These are phyloP conservation scores for Phaonia tiefii DNA, from an alignment of 2,888 invertebrate species.

Conservation along the genomic window DNA sequence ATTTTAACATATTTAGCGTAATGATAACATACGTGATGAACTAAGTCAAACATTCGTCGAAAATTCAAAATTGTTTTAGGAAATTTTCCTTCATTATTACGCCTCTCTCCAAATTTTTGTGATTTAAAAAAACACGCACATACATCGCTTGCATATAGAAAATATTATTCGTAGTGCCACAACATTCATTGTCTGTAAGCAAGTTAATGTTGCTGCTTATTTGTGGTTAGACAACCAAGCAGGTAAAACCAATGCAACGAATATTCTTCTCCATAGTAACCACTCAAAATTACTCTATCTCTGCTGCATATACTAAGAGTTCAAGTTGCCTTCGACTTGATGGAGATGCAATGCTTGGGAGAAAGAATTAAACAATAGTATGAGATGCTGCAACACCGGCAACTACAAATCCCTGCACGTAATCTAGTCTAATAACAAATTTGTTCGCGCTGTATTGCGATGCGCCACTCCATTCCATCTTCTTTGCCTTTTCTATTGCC, in stretches of 20 bases:
- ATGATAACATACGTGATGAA: too few relatives aligned
- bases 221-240: conserved; percentile 7
- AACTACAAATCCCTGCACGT: conserved; percentile 71
- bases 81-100: too few relatives aligned
- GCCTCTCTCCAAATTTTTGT: too few relatives aligned
- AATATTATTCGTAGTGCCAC: conserved; percentile 62
- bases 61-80: too few relatives aligned
- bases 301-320: conserved; percentile 19
- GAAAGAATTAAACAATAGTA: neutral
- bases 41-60: too few relatives aligned
- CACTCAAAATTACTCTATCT: neutral
- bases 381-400: conserved; percentile 36
- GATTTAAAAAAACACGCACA: neutral
- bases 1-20: too few relatives aligned
- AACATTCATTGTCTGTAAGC: conserved; percentile 63
- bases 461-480: neutral
- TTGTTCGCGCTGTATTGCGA: conserved; percentile 67
- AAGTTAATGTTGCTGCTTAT: conserved; percentile 54
- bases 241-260: conserved; percentile 20
- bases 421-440: conserved; percentile 79
- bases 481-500: neutral
- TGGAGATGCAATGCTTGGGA: conserved; percentile 36
- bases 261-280: neutral
- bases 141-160: conserved; percentile 13
- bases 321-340: conserved; percentile 35